A percentile compares a stretch with the other conserved stretches of the same genome.
Evolutionary conservation across 2,888 invertebrate genomes (phyloP).

Genomic region (Stegana nigrithorax): DNA sequence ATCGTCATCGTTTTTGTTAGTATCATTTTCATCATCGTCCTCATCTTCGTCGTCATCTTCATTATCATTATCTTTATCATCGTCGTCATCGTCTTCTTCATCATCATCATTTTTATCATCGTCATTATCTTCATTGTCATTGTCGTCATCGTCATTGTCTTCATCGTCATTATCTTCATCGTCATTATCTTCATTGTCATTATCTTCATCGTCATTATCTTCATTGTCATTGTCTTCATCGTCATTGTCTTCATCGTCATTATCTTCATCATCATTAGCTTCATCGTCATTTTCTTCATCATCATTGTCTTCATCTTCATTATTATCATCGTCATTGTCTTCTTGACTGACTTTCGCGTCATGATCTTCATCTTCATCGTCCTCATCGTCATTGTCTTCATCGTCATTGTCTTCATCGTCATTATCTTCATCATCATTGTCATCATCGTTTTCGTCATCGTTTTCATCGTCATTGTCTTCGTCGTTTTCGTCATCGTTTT

Average conservation of each 20-base stretch:
- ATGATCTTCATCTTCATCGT: conserved; percentile 66
- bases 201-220: conserved; percentile 62
- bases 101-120: conserved; percentile 69
- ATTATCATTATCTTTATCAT: conserved; percentile 59
- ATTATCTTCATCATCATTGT: conserved; percentile 63
- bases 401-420: conserved; percentile 68
- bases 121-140: conserved; percentile 59
- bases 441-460: conserved; percentile 22
- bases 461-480: conserved; percentile 29
- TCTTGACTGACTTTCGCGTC: conserved; percentile 63
- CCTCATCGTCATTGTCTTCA: conserved; percentile 66
- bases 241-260: conserved; percentile 67
- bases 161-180: conserved; percentile 67
- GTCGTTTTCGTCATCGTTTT: conserved; percentile 58
- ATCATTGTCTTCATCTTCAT: conserved; percentile 33
- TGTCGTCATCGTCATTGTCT: conserved; percentile 67
- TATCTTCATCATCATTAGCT: conserved; percentile 30
- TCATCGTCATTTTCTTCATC: conserved; percentile 40
- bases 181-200: conserved; percentile 55
- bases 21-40: conserved; percentile 47
- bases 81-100: conserved; percentile 60
- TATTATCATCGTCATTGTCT: conserved; percentile 31
- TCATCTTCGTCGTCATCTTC: conserved; percentile 54
- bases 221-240: conserved; percentile 70
- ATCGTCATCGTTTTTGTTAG: conserved; percentile 44